Evolutionary conservation across 1,140 invertebrate genomes (phyloP).

Genomic region (Heliconius hewitsoni): DNA sequence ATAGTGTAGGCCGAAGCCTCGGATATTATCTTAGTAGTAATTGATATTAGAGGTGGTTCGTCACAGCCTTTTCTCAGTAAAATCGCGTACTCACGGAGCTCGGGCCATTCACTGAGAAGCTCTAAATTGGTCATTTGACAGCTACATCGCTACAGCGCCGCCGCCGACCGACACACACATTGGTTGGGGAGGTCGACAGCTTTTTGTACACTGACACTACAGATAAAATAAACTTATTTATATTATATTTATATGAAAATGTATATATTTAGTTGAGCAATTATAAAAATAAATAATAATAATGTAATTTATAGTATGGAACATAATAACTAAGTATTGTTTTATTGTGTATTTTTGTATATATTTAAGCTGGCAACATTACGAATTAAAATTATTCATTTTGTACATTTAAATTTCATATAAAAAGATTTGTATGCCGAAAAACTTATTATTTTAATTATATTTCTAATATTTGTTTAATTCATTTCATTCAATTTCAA

Average conservation of each 20-base stretch:
- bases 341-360: background rate
- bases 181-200: background rate
- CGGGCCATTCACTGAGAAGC: background rate
- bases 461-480: too few relatives aligned
- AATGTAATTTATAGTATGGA: background rate
- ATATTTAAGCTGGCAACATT: background rate
- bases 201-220: background rate
- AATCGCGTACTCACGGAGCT: background rate
- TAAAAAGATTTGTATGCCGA: too few relatives aligned
- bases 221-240: background rate
- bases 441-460: too few relatives aligned
- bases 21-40: background rate
- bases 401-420: too few relatives aligned
- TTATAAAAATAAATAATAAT: background rate
- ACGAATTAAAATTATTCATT: too few relatives aligned
- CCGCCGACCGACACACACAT: background rate
- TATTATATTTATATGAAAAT: background rate
- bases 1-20: background rate
- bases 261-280: background rate
- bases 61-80: background rate
- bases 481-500: too few relatives aligned
- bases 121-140: conserved; percentile 1
- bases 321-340: background rate
- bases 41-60: background rate
- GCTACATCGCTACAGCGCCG: background rate